phyloP scores from a whole-genome alignment of 2,797 vertebrate species.

The Capromys pilorides region DNA sequence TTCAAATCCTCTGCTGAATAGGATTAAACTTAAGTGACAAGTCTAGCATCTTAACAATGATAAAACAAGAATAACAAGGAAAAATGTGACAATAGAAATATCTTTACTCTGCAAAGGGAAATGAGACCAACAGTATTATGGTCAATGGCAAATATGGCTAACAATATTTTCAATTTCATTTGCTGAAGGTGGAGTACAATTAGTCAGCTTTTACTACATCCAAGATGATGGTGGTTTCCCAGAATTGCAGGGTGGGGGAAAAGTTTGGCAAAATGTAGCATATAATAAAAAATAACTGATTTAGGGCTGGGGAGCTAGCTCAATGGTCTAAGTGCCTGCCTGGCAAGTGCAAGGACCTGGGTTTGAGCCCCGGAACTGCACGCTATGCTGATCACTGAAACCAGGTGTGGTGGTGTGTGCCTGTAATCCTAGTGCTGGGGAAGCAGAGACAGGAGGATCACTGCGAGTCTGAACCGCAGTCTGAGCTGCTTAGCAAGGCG shows the following conservation, averaged over 20 bases:
- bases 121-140: neutral
- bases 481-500: too few relatives aligned
- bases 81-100: neutral
- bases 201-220: constrained; percentile 30
- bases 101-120: neutral
- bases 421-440: too few relatives aligned
- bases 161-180: neutral
- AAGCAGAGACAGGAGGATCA: too few relatives aligned
- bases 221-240: neutral
- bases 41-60: constrained; percentile 13
- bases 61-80: neutral
- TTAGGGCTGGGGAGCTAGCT: too few relatives aligned
- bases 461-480: too few relatives aligned
- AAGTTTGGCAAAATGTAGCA: constrained; percentile 48
- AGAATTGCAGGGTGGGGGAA: constrained; percentile 10
- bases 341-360: too few relatives aligned
- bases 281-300: neutral
- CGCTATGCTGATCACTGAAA: too few relatives aligned
- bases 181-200: neutral
- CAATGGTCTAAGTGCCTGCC: too few relatives aligned
- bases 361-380: too few relatives aligned
- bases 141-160: constrained; percentile 26
- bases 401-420: too few relatives aligned
- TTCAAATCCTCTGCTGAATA: constrained; percentile 35
- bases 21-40: constrained; percentile 3